Conservation (phyloP, 92 coral and sea anemone genomes). For the Plumapathes pennacea region DNA sequence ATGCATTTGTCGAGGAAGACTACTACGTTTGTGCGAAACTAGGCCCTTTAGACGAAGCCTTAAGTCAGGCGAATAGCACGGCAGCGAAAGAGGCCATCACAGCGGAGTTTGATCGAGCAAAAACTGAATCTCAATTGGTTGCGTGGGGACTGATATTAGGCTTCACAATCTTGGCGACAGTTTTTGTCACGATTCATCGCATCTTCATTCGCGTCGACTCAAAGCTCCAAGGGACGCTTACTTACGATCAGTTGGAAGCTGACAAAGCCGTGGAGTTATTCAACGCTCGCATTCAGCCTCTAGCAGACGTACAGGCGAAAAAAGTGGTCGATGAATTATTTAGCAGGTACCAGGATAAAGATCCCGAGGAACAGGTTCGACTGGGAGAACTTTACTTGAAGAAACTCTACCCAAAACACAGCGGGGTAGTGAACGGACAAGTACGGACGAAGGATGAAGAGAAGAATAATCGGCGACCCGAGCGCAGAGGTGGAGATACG, state of each 20-base stretch:
- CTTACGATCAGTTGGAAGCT: conserved; percentile 55
- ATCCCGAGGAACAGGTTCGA: conserved; percentile 23
- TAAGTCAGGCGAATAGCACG: conserved; percentile 35
- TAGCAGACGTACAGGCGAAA: conserved; percentile 55
- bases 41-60: conserved; percentile 54
- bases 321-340: conserved; percentile 42
- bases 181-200: conserved; percentile 63
- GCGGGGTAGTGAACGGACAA: conserved; percentile 32
- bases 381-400: conserved; percentile 45
- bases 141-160: conserved; percentile 65
- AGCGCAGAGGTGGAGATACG: too few relatives aligned
- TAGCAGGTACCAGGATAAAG: conserved; percentile 45
- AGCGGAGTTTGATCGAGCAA: conserved; percentile 41
- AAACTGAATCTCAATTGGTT: conserved; percentile 51
- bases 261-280: conserved; percentile 61
- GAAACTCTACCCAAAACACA: conserved; percentile 50
- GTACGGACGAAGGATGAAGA: conserved; percentile 1
- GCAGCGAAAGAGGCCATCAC: conserved; percentile 29
- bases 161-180: conserved; percentile 33
- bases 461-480: too few relatives aligned
- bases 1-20: conserved; percentile 63
- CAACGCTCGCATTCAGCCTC: conserved; percentile 59
- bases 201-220: conserved; percentile 24
- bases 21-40: conserved; percentile 71
- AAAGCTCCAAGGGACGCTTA: conserved; percentile 32